phyloP scores from a whole-genome alignment of 2,888 invertebrate species.

The Diarsia mendica region DNA sequence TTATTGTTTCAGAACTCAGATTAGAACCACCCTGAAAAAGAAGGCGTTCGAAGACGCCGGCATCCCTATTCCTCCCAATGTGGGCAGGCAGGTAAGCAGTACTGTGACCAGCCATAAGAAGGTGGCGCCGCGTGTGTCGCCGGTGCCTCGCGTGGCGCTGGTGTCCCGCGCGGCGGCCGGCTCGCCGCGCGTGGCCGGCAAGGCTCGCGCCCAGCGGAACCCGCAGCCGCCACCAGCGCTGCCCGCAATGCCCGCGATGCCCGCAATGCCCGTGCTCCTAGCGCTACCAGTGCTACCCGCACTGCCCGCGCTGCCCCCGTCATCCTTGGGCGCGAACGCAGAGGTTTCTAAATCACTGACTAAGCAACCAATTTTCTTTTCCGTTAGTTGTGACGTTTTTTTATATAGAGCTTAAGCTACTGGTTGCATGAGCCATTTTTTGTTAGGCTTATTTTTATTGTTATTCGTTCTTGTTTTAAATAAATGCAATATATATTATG shows the following conservation, averaged over 20 bases:
- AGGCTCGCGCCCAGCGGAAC: neutral
- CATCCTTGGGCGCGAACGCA: conserved; percentile 87
- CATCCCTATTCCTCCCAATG: conserved; percentile 87
- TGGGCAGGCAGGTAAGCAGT: conserved; percentile 91
- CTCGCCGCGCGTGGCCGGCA: conserved; percentile 79
- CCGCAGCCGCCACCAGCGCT: conserved; percentile 71
- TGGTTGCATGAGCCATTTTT: conserved; percentile 58
- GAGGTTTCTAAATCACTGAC: conserved; percentile 89
- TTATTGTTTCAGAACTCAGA: conserved; percentile 94
- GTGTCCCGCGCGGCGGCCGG: conserved; percentile 76
- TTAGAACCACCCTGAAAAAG: conserved; percentile 95
- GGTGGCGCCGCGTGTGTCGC: conserved; percentile 77
- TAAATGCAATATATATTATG: neutral
- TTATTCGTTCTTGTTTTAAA: conserved; percentile 5
- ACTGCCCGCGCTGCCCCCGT: conserved; percentile 2
- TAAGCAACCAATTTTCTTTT: conserved; percentile 70
- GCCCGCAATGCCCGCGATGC: neutral
- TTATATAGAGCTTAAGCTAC: conserved; percentile 30
- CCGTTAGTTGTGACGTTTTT: conserved; percentile 72
- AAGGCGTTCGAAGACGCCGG: conserved; percentile 97
- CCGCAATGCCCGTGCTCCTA: no score
- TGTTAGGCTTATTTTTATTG: conserved; percentile 23
- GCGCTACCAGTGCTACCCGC: conserved; percentile 9
- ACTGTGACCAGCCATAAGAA: conserved; percentile 83
- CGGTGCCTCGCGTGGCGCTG: conserved; percentile 77